Percentiles rank a stretch among this genome's conserved stretches.
These are phyloP conservation scores for Gymnoscopelus braueri DNA, from an alignment of 2,797 vertebrate genomes.

Conservation along the genomic window DNA sequence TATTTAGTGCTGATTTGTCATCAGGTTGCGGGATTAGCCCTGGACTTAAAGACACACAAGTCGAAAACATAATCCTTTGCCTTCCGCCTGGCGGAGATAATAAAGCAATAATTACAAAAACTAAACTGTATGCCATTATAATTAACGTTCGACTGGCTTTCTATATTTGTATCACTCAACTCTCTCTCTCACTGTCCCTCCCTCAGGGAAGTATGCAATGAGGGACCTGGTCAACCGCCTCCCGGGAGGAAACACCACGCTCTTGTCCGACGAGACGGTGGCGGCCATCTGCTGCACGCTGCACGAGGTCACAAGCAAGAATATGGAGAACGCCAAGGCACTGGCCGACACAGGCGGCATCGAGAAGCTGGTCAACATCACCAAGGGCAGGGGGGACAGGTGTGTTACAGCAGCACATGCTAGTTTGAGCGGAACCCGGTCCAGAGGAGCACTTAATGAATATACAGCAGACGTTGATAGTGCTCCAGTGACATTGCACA, in stretches of 20 bases:
- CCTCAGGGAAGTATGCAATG: slow-evolving; percentile 90
- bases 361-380: slow-evolving; percentile 98
- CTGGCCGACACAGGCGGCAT: slow-evolving; percentile 94
- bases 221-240: slow-evolving; percentile 96
- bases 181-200: slow-evolving; percentile 2
- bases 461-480: too few relatives aligned
- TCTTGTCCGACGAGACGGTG: slow-evolving; percentile 93
- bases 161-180: neutral
- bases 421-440: slow-evolving; percentile 15
- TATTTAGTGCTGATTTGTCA: too few relatives aligned
- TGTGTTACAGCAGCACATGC: slow-evolving; percentile 61
- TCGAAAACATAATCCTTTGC: too few relatives aligned
- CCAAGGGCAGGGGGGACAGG: slow-evolving; percentile 96
- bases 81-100: too few relatives aligned
- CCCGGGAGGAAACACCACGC: slow-evolving; percentile 87
- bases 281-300: slow-evolving; percentile 96
- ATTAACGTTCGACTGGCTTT: neutral
- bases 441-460: neutral
- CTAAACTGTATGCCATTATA: too few relatives aligned
- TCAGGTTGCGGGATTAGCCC: too few relatives aligned
- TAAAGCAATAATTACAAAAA: too few relatives aligned
- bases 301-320: slow-evolving; percentile 97
- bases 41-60: too few relatives aligned
- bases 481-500: too few relatives aligned
- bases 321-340: slow-evolving; percentile 99